Evolutionary conservation across 92 coral and sea anemone genomes (phyloP).

Genomic region (Ricordea florida): DNA sequence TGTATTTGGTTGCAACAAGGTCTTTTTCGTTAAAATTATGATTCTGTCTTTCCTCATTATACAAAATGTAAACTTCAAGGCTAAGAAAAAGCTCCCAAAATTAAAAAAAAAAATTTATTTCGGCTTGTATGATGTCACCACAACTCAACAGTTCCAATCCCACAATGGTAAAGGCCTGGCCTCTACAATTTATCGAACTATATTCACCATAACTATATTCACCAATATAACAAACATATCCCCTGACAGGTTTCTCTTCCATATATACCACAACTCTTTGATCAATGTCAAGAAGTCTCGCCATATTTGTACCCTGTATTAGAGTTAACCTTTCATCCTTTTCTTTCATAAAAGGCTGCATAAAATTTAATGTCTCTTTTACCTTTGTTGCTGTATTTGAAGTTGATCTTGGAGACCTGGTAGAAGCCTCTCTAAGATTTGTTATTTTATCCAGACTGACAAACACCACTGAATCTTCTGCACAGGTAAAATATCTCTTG

Average conservation of each 20-base stretch:
- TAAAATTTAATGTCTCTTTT: slow-evolving; percentile 16
- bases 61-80: too few relatives aligned
- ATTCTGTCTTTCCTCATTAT: too few relatives aligned
- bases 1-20: too few relatives aligned
- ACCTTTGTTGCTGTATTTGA: not conserved
- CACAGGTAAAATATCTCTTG: slow-evolving; percentile 56
- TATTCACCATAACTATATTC: too few relatives aligned
- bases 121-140: not conserved
- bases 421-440: slow-evolving; percentile 22
- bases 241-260: slow-evolving; percentile 37
- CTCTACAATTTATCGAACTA: slow-evolving; percentile 16
- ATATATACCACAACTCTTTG: slow-evolving; percentile 68
- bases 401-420: slow-evolving; percentile 11
- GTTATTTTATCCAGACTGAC: slow-evolving; percentile 80
- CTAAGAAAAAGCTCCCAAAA: too few relatives aligned
- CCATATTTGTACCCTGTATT: not conserved
- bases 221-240: slow-evolving; percentile 60
- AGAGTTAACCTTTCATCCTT: not conserved
- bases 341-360: not conserved
- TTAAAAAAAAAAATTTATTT: not conserved
- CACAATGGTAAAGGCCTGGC: slow-evolving; percentile 5
- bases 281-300: not conserved
- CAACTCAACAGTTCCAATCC: slow-evolving; percentile 71
- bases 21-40: too few relatives aligned
- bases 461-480: slow-evolving; percentile 78